Evolutionary conservation across 2,113 vertebrate species (phyloP).

Genomic region (Scartelaos histophorus): DNA sequence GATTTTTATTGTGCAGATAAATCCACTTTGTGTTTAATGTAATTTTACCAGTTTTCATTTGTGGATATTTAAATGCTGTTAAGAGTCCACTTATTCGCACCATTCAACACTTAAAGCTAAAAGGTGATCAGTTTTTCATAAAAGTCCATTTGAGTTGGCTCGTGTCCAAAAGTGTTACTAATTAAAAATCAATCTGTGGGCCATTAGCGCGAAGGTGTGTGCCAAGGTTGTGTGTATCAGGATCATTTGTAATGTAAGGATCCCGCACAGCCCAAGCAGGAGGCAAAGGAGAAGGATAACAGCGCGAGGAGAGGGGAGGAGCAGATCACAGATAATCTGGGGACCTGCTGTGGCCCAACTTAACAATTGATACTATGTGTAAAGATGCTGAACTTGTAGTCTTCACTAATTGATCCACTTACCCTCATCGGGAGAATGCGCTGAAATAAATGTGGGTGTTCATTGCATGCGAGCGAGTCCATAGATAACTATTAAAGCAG

Average conservation of each 20-base stretch:
- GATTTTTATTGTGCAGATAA: neutral
- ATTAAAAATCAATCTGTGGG: conserved; percentile 99
- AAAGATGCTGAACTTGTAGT: conserved; percentile 98
- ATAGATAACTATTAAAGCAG: conserved; percentile 90
- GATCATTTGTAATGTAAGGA: conserved; percentile 88
- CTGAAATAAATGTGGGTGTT: conserved; percentile 89
- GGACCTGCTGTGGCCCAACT: conserved; percentile 84
- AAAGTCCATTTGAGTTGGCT: conserved; percentile 86
- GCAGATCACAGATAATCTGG: conserved; percentile 90
- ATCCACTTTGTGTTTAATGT: conserved; percentile 13
- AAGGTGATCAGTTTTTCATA: conserved; percentile 81
- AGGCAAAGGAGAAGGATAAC: conserved; percentile 44
- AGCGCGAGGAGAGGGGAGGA: conserved; percentile 50
- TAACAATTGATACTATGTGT: conserved; percentile 86
- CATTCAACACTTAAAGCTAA: conserved; percentile 67
- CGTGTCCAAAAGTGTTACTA: conserved; percentile 92
- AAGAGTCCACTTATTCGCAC: conserved; percentile 47
- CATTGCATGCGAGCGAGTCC: conserved; percentile 85
- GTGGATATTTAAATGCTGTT: conserved; percentile 31
- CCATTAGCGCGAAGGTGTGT: conserved; percentile 92
- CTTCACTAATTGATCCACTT: conserved; percentile 95
- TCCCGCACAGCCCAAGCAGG: conserved; percentile 65
- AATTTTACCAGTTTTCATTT: conserved; percentile 23
- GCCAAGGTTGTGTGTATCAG: conserved; percentile 90
- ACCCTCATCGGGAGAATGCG: conserved; percentile 85